Conservation (phyloP, 2,797 vertebrate genomes). For the Taeniopygia guttata region DNA sequence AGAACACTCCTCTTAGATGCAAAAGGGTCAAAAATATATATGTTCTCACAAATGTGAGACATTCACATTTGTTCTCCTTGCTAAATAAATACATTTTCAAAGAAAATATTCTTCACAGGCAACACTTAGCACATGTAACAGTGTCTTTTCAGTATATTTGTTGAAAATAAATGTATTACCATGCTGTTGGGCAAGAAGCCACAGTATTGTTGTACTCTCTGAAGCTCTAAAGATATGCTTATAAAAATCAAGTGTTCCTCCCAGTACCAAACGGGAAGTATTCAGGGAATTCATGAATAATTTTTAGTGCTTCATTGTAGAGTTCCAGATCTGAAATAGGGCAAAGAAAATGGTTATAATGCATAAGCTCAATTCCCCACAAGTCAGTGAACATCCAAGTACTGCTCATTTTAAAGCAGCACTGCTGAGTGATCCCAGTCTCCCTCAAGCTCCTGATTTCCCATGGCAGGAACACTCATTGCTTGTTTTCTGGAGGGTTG, state of each 20-base stretch:
- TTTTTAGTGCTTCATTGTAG: constrained; percentile 90
- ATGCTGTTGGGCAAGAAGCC: background rate
- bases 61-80: background rate
- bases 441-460: background rate
- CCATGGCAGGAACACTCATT: background rate
- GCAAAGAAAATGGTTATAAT: background rate
- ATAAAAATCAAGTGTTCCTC: constrained; percentile 70
- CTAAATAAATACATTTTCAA: background rate
- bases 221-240: background rate
- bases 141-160: background rate
- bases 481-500: background rate
- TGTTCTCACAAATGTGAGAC: no score
- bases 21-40: background rate
- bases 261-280: constrained; percentile 82
- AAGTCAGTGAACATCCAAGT: background rate
- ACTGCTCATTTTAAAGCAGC: background rate
- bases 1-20: background rate
- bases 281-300: constrained; percentile 89
- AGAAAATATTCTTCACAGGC: background rate
- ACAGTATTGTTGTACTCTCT: background rate
- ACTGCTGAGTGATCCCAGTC: background rate
- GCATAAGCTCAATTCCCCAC: background rate
- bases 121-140: background rate
- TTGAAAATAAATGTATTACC: background rate
- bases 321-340: constrained; percentile 84